A percentile compares a stretch with the other conserved stretches of the same genome.
Evolutionary conservation across 2,113 vertebrate genomes (phyloP).

Genomic region (Hucho hucho): DNA sequence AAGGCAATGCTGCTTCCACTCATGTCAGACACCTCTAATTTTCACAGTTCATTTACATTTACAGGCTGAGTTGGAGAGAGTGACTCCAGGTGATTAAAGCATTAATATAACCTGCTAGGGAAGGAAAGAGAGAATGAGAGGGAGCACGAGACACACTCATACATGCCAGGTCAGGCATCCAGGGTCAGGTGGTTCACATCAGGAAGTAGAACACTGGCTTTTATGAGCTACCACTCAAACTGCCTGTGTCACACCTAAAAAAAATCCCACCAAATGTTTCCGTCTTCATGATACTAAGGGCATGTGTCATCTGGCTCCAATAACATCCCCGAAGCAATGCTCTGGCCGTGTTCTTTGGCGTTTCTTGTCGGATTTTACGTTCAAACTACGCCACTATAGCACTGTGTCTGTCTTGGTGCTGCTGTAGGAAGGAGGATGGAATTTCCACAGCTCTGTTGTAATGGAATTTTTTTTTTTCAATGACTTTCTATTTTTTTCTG

Average conservation of each 20-base stretch:
- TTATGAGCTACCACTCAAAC: constrained; percentile 33
- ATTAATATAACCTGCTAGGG: constrained; percentile 9
- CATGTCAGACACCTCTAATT: background rate
- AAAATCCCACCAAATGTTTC: background rate
- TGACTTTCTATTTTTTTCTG: too few relatives aligned
- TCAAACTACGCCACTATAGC: background rate
- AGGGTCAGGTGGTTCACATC: constrained; percentile 30
- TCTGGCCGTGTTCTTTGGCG: background rate
- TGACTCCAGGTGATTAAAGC: constrained; percentile 19
- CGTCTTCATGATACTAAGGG: constrained; percentile 8
- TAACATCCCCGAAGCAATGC: background rate
- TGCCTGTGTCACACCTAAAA: constrained; percentile 24
- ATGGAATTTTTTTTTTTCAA: too few relatives aligned
- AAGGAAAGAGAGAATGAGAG: constrained; percentile 11
- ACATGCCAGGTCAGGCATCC: constrained; percentile 20
- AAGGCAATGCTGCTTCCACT: background rate
- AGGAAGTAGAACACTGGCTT: constrained; percentile 38
- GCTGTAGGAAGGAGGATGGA: background rate
- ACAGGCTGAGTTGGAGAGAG: background rate
- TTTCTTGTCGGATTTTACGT: background rate
- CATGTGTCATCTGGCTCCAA: constrained; percentile 20
- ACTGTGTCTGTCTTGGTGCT: background rate
- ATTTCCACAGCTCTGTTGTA: too few relatives aligned
- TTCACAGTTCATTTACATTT: background rate
- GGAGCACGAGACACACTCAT: background rate